Evolutionary conservation across 2,797 vertebrate genomes (phyloP), one percentile per base, ranked within the genome.

Genomic region (Diceros bicornis): DNA sequence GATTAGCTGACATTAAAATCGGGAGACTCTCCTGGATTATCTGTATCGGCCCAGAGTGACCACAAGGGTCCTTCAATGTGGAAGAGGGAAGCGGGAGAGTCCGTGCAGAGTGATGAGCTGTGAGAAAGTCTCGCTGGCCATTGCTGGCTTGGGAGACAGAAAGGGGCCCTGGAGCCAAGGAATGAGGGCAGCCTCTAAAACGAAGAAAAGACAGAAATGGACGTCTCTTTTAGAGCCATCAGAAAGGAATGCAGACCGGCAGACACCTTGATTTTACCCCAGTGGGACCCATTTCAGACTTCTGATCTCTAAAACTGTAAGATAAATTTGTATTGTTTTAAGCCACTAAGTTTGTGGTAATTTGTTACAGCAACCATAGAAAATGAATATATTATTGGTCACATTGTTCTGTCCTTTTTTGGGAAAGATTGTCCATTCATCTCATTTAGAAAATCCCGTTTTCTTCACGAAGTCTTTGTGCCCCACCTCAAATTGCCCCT

Each of bases 381-480:
- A 89, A 81, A 86, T 27, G 5, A 93, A 59, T 79, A 50, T 57
- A 14, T 74, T 78, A 66, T 82, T 84, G 32, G 20, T 95, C n/a
- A 69, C n/a, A 72, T 21, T 25, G 21, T 93, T 81, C 62, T 91
- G 81, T 62, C 57, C 11, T 59, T 74, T 86, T 44, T 81, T 72
- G 78, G 94, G n/a, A 93, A 90, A 94, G 32, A 50, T 37, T 95
- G 96, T 84, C 57, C 18, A 37, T n/a, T 91, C 44, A 55, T 95
- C 68, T 82, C 59, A 62, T 81, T 4, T 23, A 93, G 68, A 93
- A 44, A 84, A 37, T 79, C 50, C 37, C 27, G 66, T 50, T 94
- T 74, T 95, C 69, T 83, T 88, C 32, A 83, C 41, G n/a, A 94
- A 86, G n/a, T 37, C 41, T 97, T 96, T 88, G n/a, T 89, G 61